Base-by-base conservation (phyloP, 2,888 invertebrate genomes). In the Dermolepida albohirtum region DNA sequence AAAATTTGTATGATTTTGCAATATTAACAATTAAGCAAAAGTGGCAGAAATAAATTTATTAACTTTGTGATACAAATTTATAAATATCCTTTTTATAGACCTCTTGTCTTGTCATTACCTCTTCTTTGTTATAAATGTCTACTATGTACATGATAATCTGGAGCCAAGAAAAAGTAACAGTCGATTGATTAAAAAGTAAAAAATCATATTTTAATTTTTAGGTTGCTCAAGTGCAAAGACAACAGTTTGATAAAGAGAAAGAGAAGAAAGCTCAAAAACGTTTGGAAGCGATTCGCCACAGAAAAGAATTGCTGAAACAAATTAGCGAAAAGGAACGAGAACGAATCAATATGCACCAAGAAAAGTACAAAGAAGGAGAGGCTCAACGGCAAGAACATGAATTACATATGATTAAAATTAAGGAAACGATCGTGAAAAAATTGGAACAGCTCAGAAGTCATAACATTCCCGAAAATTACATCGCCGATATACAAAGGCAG, bases 301-400 rank as follows among this genome's bases (percentile, higher is more conserved):
- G 90, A 1, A 87, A 85, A 67, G 89, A 87, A 74, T 87, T 92
- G 55, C 85, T 92, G 80, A 88, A 87, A 73, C 90, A 91, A 81
- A 89, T 92, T 54, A 89, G 90, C 75, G 88, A 90, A 71, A 92
- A 90, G 74, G 91, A 92, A 78, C 85, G 86, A 6, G 86, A 89
- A 70, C 86, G 88, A 83, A 89, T 89, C 14, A 86, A 87, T 44
- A 77, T 85, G 10, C 86, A 89, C 2, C 88, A 89, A 77, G 86
- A 86, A 78, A 85, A 87, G 57, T 89, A 88, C 77, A 89, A 89
- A 74, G 90, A 92, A 76, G 91, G 91, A 0, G 83, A 88, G 22
- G 89, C 89, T 0, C 82, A 89, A 64, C 84, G 88, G 67, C 82
- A 89, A 75, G 89, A 90, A 75, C 85, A 85, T 34, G 88, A 89